Percentiles rank a stretch among this genome's conserved stretches.
These are phyloP conservation scores for Aricia agestis DNA, from an alignment of 1,140 invertebrate genomes.

Conservation along the genomic window DNA sequence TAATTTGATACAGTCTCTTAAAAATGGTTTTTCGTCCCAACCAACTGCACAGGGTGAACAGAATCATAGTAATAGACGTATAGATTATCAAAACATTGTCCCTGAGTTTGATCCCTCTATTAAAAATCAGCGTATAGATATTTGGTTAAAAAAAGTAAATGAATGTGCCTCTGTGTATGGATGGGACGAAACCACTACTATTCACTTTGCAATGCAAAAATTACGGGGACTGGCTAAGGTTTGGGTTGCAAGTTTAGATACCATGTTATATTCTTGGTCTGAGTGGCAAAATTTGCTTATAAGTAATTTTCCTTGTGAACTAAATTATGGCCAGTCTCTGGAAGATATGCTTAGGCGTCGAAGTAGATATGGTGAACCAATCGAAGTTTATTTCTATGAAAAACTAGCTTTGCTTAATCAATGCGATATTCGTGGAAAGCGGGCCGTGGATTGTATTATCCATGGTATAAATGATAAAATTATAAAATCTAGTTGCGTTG, in stretches of 20 bases:
- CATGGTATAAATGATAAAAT: constrained; percentile 10
- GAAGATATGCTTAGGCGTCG: not conserved
- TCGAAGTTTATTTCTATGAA: too few relatives aligned
- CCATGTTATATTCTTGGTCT: constrained; percentile 11
- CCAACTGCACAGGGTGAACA: too few relatives aligned
- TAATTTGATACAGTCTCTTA: too few relatives aligned
- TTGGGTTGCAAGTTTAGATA: constrained; percentile 28
- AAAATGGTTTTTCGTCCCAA: too few relatives aligned
- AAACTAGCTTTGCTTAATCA: too few relatives aligned
- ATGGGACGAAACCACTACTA: constrained; percentile 31
- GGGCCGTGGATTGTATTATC: not conserved
- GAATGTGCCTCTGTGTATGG: constrained; percentile 32
- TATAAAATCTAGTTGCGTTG: not conserved
- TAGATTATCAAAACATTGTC: constrained; percentile 21
- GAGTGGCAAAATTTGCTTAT: constrained; percentile 20
- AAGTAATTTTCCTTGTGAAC: constrained; percentile 27
- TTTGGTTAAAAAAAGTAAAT: too few relatives aligned
- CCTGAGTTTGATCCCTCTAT: constrained; percentile 29
- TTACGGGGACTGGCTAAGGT: constrained; percentile 27
- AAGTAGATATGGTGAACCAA: too few relatives aligned
- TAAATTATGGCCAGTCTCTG: constrained; percentile 24
- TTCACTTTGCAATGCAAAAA: constrained; percentile 34
- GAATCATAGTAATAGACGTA: too few relatives aligned
- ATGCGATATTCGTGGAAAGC: too few relatives aligned
- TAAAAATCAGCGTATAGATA: constrained; percentile 17